These are phyloP conservation scores for Helicoverpa zea DNA, from an alignment of 1,140 invertebrate genomes.

Conservation along the genomic window DNA sequence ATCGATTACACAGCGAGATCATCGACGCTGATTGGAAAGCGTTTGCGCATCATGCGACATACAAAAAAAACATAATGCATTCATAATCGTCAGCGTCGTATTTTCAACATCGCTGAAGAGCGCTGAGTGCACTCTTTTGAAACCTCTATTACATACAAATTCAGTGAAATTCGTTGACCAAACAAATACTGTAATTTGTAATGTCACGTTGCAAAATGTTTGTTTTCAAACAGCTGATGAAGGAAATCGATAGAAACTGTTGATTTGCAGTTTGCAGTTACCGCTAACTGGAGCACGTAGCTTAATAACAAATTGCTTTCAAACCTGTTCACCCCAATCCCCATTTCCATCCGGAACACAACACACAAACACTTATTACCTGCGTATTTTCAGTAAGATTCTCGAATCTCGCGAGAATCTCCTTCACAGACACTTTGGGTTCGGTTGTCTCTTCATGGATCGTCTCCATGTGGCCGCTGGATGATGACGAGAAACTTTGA, in stretches of 20 bases:
- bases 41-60: slow-evolving; percentile 38
- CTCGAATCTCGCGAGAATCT: slow-evolving; percentile 93
- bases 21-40: slow-evolving; percentile 62
- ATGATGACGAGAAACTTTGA: slow-evolving; percentile 87
- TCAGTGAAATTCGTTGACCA: slow-evolving; percentile 30
- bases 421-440: slow-evolving; percentile 92
- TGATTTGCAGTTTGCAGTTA: slow-evolving; percentile 6
- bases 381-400: slow-evolving; percentile 88
- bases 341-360: slow-evolving; percentile 45
- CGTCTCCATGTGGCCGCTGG: slow-evolving; percentile 91
- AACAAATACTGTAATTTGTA: slow-evolving; percentile 41
- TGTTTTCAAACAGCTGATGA: slow-evolving; percentile 53
- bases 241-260: slow-evolving; percentile 43
- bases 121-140: slow-evolving; percentile 27
- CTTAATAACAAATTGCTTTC: slow-evolving; percentile 44
- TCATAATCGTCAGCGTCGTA: slow-evolving; percentile 51
- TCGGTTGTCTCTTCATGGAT: slow-evolving; percentile 92
- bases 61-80: slow-evolving; percentile 46
- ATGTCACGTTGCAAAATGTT: slow-evolving; percentile 41
- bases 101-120: slow-evolving; percentile 39
- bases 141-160: slow-evolving; percentile 22
- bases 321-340: slow-evolving; percentile 51
- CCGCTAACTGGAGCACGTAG: slow-evolving; percentile 34
- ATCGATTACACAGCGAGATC: slow-evolving; percentile 57
- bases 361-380: slow-evolving; percentile 61